Percentiles rank a stretch among this genome's conserved stretches.
phyloP scores from a whole-genome alignment of 2,888 invertebrate species.

The Melipona beecheii region DNA sequence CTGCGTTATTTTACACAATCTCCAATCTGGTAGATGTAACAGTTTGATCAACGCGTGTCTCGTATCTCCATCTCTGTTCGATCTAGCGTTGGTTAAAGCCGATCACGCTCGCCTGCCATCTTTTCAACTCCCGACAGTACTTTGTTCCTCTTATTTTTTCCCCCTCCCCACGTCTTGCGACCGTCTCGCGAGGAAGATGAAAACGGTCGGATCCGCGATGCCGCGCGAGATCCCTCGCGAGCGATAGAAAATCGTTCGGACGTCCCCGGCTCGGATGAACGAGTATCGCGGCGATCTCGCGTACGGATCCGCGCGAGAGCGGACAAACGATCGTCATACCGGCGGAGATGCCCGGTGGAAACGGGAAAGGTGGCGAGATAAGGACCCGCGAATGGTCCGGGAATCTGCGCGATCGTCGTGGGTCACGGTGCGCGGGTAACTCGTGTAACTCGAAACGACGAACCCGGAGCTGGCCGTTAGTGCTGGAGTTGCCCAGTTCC shows the following conservation, averaged over 20 bases:
- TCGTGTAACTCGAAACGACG: slow-evolving; percentile 78
- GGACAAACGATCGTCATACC: slow-evolving; percentile 69
- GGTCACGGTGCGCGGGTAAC: slow-evolving; percentile 71
- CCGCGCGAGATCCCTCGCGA: slow-evolving; percentile 11
- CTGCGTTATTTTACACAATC: no score
- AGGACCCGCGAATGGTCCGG: slow-evolving; percentile 62
- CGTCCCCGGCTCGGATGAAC: slow-evolving; percentile 22
- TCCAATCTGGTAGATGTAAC: no score
- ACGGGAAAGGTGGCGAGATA: slow-evolving; percentile 71
- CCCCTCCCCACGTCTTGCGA: no score
- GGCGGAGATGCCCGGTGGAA: slow-evolving; percentile 58
- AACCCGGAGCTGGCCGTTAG: slow-evolving; percentile 68
- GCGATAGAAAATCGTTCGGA: slow-evolving; percentile 38
- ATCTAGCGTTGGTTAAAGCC: no score
- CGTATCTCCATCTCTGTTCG: no score
- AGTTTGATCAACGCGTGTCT: no score
- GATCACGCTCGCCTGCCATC: no score
- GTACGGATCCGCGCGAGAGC: slow-evolving; percentile 46
- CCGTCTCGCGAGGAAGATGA: neutral
- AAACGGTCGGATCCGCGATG: neutral
- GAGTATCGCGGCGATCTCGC: slow-evolving; percentile 49
- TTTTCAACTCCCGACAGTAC: neutral
- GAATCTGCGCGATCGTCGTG: slow-evolving; percentile 56
- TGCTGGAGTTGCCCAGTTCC: neutral
- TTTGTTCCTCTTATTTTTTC: neutral